phyloP scores from a whole-genome alignment of 2,888 invertebrate genomes.

The Agonopterix subpropinquella region DNA sequence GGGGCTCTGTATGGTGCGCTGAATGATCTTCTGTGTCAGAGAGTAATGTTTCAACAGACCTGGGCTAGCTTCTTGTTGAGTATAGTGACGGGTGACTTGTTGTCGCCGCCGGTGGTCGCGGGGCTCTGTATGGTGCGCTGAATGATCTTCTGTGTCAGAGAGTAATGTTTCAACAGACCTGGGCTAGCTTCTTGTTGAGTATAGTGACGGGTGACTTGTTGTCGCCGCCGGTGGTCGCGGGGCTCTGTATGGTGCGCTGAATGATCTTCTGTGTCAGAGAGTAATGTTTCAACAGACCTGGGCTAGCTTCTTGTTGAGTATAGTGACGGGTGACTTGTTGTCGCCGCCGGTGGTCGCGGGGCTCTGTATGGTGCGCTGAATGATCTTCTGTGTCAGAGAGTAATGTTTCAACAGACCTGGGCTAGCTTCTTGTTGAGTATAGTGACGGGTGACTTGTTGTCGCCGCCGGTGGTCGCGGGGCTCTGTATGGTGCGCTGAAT shows the following conservation, averaged over 20 bases:
- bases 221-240: conserved; percentile 29
- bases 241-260: conserved; percentile 64
- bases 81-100: conserved; percentile 59
- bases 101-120: conserved; percentile 26
- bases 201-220: conserved; percentile 60
- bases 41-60: conserved; percentile 25
- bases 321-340: conserved; percentile 56
- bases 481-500: conserved; percentile 69
- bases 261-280: conserved; percentile 74
- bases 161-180: conserved; percentile 29
- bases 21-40: conserved; percentile 73
- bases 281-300: conserved; percentile 33
- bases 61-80: conserved; percentile 63
- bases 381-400: conserved; percentile 71
- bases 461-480: conserved; percentile 28
- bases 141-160: conserved; percentile 72
- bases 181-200: conserved; percentile 60
- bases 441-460: conserved; percentile 56
- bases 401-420: conserved; percentile 33
- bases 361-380: conserved; percentile 66
- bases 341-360: conserved; percentile 31
- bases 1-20: conserved; percentile 63
- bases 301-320: conserved; percentile 61
- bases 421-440: conserved; percentile 63
- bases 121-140: conserved; percentile 66